Evolutionary conservation across 2,888 invertebrate species (phyloP), one percentile per base, ranked within the genome.

Genomic region (Cataglyphis rosenhaueri): DNA sequence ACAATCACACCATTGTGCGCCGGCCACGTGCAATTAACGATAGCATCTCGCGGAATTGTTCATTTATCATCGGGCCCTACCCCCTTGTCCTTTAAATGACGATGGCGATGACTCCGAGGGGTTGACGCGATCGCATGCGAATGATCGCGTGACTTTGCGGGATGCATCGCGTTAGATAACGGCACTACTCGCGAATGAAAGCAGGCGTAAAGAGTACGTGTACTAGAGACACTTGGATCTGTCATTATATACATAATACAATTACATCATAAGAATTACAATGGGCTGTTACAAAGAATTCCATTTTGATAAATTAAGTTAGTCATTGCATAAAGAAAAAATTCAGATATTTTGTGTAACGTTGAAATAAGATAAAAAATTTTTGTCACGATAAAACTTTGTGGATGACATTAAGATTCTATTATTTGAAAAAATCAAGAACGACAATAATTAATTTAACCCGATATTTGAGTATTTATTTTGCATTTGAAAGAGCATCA

Each of bases 1-100:
- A 93, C 93, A 92, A 93, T 93, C 92, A 89, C 92, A 90, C 93
- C 92, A 93, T 93, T 93, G 93, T 93, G 18, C 92, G 89, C 90
- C 70, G 68, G 84, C 87, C 87, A 88, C 88, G 79, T 92, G 89
- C 92, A 93, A 93, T 93, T 93, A 93, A 92, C 92, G 93, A 93
- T 93, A 93, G 87, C 89, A 92, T 93, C 93, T 93, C 87, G 83
- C 85, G 59, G 90, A 92, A 93, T 93, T 92, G 93, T 93, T 93
- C 92, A 93, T 93, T 92, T 92, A 91, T 88, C 87, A 85, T 89
- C 85, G 65, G 85, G 82, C 68, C 44, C 87, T 81, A 44, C 75
- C 82, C 85, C 70, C 82, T 66, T 87, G 87, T 88, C 88, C 84
- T 88, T 88, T 88, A 83, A 88, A 82, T 85, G 84, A 74, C 81